Percentiles rank a stretch among this genome's conserved stretches.
Conservation (phyloP, 2,888 invertebrate genomes). For the Ischnus inquisitorius region DNA sequence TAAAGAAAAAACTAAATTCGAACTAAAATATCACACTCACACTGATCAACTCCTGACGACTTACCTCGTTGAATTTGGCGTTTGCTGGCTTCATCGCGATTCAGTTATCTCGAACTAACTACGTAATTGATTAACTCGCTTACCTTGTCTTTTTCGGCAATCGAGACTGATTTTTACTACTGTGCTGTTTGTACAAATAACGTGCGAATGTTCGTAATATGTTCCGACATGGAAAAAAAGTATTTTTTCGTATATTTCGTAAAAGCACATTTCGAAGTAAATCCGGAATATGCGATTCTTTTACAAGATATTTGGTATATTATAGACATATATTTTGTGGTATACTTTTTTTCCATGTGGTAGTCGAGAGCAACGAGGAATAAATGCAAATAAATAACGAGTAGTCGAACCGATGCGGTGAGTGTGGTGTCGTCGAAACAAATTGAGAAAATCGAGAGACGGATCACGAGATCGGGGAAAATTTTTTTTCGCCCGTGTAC, state of each 20-base stretch:
- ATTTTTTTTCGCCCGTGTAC: constrained; percentile 85
- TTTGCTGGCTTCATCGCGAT: background rate
- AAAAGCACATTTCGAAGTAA: no score
- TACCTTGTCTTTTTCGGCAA: constrained; percentile 34
- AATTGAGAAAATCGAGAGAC: constrained; percentile 10
- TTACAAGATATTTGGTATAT: no score
- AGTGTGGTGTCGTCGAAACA: background rate
- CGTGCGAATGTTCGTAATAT: constrained; percentile 47
- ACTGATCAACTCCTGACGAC: constrained; percentile 17
- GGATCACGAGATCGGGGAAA: constrained; percentile 30
- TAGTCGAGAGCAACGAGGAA: constrained; percentile 3
- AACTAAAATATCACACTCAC: constrained; percentile 26
- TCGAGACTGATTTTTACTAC: constrained; percentile 9
- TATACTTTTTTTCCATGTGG: background rate
- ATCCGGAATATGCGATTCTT: no score
- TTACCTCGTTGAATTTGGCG: constrained; percentile 25
- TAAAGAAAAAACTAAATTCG: constrained; percentile 23
- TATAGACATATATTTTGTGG: no score
- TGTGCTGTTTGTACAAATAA: constrained; percentile 27
- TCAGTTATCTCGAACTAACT: constrained; percentile 5
- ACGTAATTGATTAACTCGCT: constrained; percentile 23
- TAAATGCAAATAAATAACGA: constrained; percentile 42
- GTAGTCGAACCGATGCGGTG: constrained; percentile 20
- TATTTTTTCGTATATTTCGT: no score
- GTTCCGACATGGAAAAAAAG: background rate